Evolutionary conservation across 2,113 vertebrate species (phyloP).

Genomic region (Alosa alosa): DNA sequence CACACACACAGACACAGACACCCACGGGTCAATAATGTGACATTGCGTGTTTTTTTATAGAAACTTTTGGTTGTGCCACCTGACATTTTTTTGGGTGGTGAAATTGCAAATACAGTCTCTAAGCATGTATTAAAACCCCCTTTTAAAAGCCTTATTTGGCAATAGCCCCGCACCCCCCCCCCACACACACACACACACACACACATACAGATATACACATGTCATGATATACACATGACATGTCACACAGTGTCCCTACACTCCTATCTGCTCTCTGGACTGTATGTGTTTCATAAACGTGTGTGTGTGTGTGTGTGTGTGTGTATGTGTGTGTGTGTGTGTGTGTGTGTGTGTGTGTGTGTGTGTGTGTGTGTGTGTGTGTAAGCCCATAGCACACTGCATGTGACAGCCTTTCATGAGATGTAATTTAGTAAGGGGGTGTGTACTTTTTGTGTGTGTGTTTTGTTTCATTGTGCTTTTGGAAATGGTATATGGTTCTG

Average conservation of each 20-base stretch:
- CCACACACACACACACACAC: no score
- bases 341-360: slow-evolving; percentile 13
- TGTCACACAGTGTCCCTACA: background rate
- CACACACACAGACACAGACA: background rate
- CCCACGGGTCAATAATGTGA: no score
- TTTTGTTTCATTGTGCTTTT: background rate
- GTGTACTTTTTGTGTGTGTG: background rate
- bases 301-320: slow-evolving; percentile 14
- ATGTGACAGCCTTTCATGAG: background rate
- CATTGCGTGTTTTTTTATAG: no score
- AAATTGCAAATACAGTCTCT: no score
- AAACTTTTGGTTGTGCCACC: no score
- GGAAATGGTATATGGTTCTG: background rate
- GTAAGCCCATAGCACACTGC: background rate
- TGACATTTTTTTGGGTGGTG: no score
- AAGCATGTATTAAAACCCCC: no score
- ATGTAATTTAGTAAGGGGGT: no score
- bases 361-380: background rate
- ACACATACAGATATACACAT: no score
- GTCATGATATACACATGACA: background rate
- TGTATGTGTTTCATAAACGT: background rate
- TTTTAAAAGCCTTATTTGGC: no score
- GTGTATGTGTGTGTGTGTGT: background rate
- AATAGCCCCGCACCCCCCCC: no score
- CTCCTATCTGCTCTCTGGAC: background rate